These are phyloP conservation scores for Borostomias antarcticus DNA, from an alignment of 2,797 vertebrate genomes.

Conservation along the genomic window DNA sequence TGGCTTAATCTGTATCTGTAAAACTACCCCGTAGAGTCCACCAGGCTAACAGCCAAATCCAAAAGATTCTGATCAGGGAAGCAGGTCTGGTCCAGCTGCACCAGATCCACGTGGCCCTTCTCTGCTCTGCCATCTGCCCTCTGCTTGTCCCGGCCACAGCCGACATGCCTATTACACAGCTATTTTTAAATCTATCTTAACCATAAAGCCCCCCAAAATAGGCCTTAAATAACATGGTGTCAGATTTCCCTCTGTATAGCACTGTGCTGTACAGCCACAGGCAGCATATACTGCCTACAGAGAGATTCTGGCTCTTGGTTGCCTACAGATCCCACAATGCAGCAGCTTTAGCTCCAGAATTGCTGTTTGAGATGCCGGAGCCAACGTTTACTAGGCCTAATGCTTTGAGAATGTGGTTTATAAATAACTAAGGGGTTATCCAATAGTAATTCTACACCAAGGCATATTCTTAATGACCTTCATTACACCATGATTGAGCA, in stretches of 20 bases:
- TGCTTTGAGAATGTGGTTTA: conserved; percentile 1
- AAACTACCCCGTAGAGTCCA: no score
- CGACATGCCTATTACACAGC: conserved; percentile 63
- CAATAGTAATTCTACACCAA: no score
- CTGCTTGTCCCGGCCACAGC: conserved; percentile 16
- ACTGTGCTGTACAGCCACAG: conserved; percentile 27
- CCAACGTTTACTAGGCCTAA: background rate
- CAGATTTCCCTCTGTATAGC: conserved; percentile 32
- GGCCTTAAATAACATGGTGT: conserved; percentile 70
- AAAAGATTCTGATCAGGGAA: conserved; percentile 19
- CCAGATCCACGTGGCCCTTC: conserved; percentile 1
- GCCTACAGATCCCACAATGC: conserved; percentile 49
- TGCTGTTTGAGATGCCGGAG: background rate
- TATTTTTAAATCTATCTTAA: conserved; percentile 67
- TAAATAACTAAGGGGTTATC: background rate
- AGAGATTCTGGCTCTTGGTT: background rate
- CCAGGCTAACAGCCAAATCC: no score
- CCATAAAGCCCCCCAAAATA: conserved; percentile 64
- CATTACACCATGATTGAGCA: background rate
- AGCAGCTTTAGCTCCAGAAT: background rate
- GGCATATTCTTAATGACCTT: background rate
- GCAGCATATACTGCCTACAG: conserved; percentile 25
- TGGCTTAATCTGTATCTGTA: no score
- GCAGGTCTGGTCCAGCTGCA: conserved; percentile 48
- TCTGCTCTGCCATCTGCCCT: background rate